These are phyloP conservation scores for Yponomeuta cagnagella DNA, from an alignment of 2,888 invertebrate genomes.

Conservation along the genomic window DNA sequence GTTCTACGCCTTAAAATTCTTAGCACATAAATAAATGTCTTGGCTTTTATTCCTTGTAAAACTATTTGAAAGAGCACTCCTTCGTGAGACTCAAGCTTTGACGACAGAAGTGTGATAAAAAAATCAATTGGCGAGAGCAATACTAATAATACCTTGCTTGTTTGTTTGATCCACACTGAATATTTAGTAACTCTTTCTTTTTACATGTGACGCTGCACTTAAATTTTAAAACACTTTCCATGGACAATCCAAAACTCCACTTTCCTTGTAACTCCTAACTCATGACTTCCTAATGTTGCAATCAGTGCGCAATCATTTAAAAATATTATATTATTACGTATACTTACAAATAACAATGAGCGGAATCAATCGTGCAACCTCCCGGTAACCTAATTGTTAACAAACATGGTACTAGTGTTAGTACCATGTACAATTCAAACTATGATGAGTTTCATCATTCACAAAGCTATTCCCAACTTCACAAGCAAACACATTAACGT, in stretches of 20 bases:
- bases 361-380: constrained; percentile 18
- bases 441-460: constrained; percentile 5
- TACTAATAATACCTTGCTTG: background rate
- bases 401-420: background rate
- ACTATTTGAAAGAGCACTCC: background rate
- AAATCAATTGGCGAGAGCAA: background rate
- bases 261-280: background rate
- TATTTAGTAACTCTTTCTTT: too few relatives aligned
- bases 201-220: background rate
- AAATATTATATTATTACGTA: background rate
- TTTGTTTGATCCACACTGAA: background rate
- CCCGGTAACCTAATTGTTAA: background rate
- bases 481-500: background rate
- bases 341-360: background rate
- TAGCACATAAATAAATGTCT: background rate
- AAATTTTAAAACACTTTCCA: background rate
- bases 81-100: background rate
- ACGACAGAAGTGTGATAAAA: background rate
- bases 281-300: background rate
- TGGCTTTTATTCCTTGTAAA: background rate
- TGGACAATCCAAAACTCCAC: background rate
- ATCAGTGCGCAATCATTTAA: background rate
- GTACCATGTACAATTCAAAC: background rate
- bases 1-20: too few relatives aligned
- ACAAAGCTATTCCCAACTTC: background rate